Evolutionary conservation across 2,888 invertebrate species (phyloP), one percentile per base, ranked within the genome.

Genomic region (Erannis defoliaria): DNA sequence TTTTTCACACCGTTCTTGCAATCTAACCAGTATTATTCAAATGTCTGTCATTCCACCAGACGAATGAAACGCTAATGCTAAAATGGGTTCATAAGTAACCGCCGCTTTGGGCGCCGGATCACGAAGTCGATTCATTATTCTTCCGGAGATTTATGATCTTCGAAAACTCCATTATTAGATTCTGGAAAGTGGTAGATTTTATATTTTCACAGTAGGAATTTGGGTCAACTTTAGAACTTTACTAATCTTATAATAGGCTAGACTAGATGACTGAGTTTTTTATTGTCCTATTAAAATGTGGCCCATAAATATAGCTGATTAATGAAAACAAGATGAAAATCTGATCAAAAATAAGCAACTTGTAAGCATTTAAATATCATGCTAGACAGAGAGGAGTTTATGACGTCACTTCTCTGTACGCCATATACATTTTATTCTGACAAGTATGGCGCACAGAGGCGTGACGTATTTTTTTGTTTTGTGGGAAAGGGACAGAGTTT

Each of bases 51-150:
- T 54, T 49, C 42, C 37, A 18, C 65, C 33, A 56, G 62, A 55
- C 53, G 64, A 69, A 63, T 64, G 64, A 67, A 63, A 65, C 67
- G 66, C 66, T 71, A 70, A 67, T 71, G 70, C 68, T 67, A 63
- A 73, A 79, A 77, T 73, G 72, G 72, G 64, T 73, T 71, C 74
- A 66, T 76, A 79, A 76, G 76, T 75, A 72, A 68, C 72, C 70
- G 69, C 71, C 70, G 71, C 72, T 72, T 62, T 62, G 71, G 70
- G 67, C 70, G 66, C 64, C 69, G 73, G 74, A 76, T 76, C 73
- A 70, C 66, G 66, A 70, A 75, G 71, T 68, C 78, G 77, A 78
- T 79, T 80, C 76, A 78, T 81, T 81, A 79, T 78, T 76, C 75
- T 72, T 71, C 66, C 55, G 63, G 63, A 79, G 76, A 81, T 72